Percentiles rank a stretch among this genome's conserved stretches.
Conservation (phyloP, 2,888 invertebrate genomes). For the Pyrochroa serraticornis region DNA sequence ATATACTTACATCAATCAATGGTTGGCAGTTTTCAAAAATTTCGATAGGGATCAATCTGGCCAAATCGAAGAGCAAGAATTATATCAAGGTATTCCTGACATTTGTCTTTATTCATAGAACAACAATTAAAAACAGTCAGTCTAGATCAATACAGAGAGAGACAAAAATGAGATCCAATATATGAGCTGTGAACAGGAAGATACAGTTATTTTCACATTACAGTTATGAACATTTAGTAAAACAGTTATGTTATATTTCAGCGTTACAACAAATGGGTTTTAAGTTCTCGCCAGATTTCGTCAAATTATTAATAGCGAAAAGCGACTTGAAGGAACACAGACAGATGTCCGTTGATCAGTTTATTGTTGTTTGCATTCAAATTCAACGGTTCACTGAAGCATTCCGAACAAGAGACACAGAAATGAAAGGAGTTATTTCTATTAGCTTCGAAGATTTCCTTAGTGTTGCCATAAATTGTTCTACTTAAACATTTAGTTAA, state of each 20-base stretch:
- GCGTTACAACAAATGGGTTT: conserved; percentile 91
- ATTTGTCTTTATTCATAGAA: not conserved
- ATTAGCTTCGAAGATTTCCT: conserved; percentile 93
- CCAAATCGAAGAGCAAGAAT: conserved; percentile 79
- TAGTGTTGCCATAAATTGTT: conserved; percentile 78
- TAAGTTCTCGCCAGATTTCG: conserved; percentile 78
- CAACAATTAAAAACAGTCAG: not conserved
- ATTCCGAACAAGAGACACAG: conserved; percentile 79
- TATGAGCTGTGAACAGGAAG: not conserved
- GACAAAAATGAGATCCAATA: not conserved
- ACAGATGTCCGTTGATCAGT: conserved; percentile 81
- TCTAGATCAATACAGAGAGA: no score
- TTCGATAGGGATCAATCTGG: conserved; percentile 89
- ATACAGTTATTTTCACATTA: not conserved
- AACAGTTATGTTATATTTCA: conserved; percentile 50
- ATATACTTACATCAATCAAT: conserved; percentile 87
- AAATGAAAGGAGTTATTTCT: conserved; percentile 81
- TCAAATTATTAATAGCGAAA: conserved; percentile 72
- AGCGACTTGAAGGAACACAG: conserved; percentile 69
- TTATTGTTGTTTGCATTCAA: conserved; percentile 88
- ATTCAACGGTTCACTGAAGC: conserved; percentile 88
- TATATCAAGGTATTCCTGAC: conserved; percentile 67
- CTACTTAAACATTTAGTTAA: conserved; percentile 47
- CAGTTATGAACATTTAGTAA: conserved; percentile 10
- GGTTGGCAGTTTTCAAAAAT: conserved; percentile 83